Conservation (phyloP, 2,888 invertebrate species). For the Heterodera filipjevi region DNA sequence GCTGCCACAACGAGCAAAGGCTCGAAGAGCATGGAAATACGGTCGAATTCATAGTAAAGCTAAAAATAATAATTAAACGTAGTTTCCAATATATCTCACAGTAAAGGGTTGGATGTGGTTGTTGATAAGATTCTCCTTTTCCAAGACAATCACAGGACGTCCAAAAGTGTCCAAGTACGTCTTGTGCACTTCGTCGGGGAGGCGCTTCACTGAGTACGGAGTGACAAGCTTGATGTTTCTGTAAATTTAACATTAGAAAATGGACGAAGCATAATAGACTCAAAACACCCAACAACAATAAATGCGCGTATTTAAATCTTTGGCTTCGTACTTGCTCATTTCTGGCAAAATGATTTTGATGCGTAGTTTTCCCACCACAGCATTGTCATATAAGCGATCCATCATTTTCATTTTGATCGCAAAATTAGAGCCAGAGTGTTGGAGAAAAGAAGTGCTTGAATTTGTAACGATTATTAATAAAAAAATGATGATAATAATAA, state of each 20-base stretch:
- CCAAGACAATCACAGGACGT: conserved; percentile 83
- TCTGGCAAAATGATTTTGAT: conserved; percentile 92
- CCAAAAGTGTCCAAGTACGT: conserved; percentile 95
- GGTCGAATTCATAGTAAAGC: conserved; percentile 84
- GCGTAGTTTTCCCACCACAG: conserved; percentile 78
- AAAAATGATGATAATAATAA: background rate
- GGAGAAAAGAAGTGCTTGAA: conserved; percentile 90
- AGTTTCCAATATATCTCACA: conserved; percentile 39
- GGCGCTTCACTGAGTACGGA: conserved; percentile 80
- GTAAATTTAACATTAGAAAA: background rate
- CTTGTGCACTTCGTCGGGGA: conserved; percentile 78
- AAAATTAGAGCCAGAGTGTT: conserved; percentile 73
- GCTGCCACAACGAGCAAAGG: conserved; percentile 86
- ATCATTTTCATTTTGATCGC: conserved; percentile 86
- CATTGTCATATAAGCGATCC: conserved; percentile 83
- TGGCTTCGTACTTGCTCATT: conserved; percentile 72
- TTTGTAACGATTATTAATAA: background rate
- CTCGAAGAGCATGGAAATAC: conserved; percentile 85
- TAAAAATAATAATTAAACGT: conserved; percentile 56
- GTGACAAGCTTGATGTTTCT: conserved; percentile 79
- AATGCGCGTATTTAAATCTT: no score
- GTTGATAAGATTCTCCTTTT: conserved; percentile 84
- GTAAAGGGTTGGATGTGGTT: conserved; percentile 86
- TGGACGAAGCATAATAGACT: background rate
- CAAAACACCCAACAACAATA: no score